Percentiles rank a stretch among this genome's conserved stretches.
Conservation (phyloP, 2,113 vertebrate genomes). For the Equus quagga region DNA sequence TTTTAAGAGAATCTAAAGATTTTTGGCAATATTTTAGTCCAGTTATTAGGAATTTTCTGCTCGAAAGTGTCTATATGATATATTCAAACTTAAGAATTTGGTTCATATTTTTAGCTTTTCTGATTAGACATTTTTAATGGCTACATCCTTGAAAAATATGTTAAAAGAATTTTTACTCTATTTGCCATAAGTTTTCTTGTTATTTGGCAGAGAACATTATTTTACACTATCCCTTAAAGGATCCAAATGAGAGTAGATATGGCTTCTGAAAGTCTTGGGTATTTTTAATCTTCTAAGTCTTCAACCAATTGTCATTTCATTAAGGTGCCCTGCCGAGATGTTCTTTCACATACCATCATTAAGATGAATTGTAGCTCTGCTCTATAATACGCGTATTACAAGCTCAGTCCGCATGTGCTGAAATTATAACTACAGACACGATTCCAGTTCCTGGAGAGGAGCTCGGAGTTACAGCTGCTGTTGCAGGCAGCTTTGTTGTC, state of each 20-base stretch:
- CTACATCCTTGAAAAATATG: constrained; percentile 18
- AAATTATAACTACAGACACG: constrained; percentile 58
- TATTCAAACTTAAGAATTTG: constrained; percentile 31
- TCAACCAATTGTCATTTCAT: constrained; percentile 80
- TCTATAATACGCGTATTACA: constrained; percentile 70
- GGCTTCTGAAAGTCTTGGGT: constrained; percentile 77
- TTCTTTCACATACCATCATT: constrained; percentile 75
- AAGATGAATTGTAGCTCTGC: constrained; percentile 80
- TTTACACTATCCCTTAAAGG: constrained; percentile 63
- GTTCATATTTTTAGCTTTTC: constrained; percentile 53
- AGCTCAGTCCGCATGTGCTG: constrained; percentile 60
- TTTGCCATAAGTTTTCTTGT: constrained; percentile 56
- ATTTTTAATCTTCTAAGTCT: constrained; percentile 79
- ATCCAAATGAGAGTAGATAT: constrained; percentile 76
- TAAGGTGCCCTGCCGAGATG: constrained; percentile 67
- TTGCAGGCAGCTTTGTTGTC: constrained; percentile 52
- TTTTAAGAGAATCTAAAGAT: constrained; percentile 25
- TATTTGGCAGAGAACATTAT: constrained; percentile 52
- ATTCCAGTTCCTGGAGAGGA: constrained; percentile 55
- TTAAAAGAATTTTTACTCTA: constrained; percentile 53
- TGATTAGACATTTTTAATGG: constrained; percentile 45
- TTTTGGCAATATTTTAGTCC: constrained; percentile 26
- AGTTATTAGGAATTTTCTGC: constrained; percentile 27
- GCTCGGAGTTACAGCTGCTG: constrained; percentile 63
- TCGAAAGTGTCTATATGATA: background rate